Evolutionary conservation across 35 echinoderm and acorn worm species (phyloP).

Genomic region (Ptychodera flava): DNA sequence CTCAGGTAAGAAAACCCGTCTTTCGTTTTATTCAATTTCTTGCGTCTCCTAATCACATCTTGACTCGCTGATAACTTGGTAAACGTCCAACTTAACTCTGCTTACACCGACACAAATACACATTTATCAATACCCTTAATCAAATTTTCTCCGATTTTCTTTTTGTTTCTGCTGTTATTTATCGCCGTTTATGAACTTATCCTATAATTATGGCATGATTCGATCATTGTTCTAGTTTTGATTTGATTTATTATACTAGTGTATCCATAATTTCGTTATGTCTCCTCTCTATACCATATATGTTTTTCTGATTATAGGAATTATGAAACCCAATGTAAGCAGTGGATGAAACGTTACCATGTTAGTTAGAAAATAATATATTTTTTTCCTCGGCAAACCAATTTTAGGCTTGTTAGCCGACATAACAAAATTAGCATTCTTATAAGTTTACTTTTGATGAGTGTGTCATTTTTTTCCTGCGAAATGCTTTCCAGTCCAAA

Average conservation of each 20-base stretch:
- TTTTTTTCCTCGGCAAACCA: neutral
- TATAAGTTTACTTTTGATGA: neutral
- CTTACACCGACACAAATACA: neutral
- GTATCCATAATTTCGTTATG: neutral
- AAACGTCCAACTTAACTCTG: neutral
- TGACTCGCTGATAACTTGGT: neutral
- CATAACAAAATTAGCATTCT: neutral
- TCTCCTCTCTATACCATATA: neutral
- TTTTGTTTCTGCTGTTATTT: slow-evolving; percentile 2
- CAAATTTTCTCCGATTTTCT: slow-evolving; percentile 1
- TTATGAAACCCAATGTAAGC: neutral
- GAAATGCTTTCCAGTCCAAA: neutral
- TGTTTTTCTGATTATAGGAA: neutral
- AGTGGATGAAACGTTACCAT: neutral
- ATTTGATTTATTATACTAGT: neutral
- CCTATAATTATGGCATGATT: neutral
- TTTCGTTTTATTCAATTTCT: neutral
- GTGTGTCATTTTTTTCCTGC: neutral
- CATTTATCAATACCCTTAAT: neutral
- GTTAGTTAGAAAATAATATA: neutral
- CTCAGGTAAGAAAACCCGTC: slow-evolving; percentile 96
- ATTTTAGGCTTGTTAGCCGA: neutral
- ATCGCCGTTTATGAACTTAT: neutral
- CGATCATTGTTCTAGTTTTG: neutral
- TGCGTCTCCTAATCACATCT: neutral